These are phyloP conservation scores for Chrysemys picta DNA, from an alignment of 2,113 vertebrate genomes.

Conservation along the genomic window DNA sequence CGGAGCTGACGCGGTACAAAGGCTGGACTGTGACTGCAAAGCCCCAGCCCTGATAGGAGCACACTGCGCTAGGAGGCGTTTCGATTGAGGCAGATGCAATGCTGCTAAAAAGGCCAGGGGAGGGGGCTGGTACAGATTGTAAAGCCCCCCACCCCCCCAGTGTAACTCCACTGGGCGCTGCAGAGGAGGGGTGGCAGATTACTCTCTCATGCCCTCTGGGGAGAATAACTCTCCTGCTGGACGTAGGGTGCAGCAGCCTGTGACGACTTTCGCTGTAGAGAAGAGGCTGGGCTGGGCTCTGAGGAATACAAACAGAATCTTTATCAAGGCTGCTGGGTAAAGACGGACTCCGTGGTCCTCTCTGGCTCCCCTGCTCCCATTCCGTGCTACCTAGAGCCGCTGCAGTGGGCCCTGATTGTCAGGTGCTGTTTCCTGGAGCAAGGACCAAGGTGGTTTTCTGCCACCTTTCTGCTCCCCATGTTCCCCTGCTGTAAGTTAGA, in stretches of 20 bases:
- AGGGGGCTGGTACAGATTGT: not conserved
- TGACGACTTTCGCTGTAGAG: not conserved
- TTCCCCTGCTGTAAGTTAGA: not conserved
- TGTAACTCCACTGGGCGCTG: not conserved
- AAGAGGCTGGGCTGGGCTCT: not conserved
- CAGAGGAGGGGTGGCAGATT: not conserved
- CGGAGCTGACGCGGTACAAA: not conserved
- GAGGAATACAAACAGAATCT: not conserved
- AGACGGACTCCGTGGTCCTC: not conserved
- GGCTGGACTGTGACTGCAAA: not conserved
- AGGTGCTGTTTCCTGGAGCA: not conserved
- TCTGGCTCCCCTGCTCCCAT: not conserved
- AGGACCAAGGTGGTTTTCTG: not conserved
- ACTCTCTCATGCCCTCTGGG: not conserved
- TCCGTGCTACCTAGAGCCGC: not conserved
- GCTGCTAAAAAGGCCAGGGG: not conserved
- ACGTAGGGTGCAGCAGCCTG: not conserved
- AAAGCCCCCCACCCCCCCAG: not conserved
- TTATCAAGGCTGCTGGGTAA: not conserved
- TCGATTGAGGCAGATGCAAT: not conserved
- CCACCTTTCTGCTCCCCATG: not conserved
- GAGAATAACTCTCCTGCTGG: not conserved
- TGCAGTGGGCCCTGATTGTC: not conserved
- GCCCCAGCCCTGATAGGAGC: not conserved
- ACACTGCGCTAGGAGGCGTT: not conserved